Evolutionary conservation across 2,888 invertebrate species (phyloP), one percentile per base, ranked within the genome.

Genomic region (Lochmaea crataegi): DNA sequence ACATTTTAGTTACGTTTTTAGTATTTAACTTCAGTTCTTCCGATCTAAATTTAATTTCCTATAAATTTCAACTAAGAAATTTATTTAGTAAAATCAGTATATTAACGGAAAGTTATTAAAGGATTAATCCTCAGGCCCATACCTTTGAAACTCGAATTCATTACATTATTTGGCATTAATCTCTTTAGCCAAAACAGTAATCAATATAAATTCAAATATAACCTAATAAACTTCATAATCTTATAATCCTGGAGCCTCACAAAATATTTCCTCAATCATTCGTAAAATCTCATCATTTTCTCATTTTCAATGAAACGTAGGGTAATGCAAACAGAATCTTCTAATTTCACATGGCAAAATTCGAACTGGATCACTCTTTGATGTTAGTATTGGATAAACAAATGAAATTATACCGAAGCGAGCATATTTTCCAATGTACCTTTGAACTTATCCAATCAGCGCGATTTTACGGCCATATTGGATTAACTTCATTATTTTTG

Each of bases 351-450:
- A 63, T 72, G 61, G 48, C 70, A 22, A 42, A 71, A 73, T 68
- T 66, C 38, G 68, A 75, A 70, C 64, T 48, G 61, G 66, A 63
- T 58, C 56, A 42, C 56, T 61, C 75, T 77, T 75, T 75, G 74
- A 77, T 74, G 77, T 65, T 56, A 26, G 64, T 64, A 64, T 68
- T 72, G 58, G 68, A 77, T 71, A 72, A 73, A 74, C 74, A 72
- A 77, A 72, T 70, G 56, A 71, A 73, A 73, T 73, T 73, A 67
- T 71, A 42, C 18, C n/a, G 42, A 16, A 64, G 68, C 57, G 42
- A 38, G 32, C 53, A 68, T 60, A 75, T 72, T 75, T 76, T 75
- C 42, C 65, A 42, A 53, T 69, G 53, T 45, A 69, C 73, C 65
- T 65, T 60, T 53, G 57, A 69, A 65, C 65, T 73, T 60, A 65